Evolutionary conservation across 2,113 vertebrate species (phyloP), one percentile per base, ranked within the genome.

Genomic region (Thunnus maccoyii): DNA sequence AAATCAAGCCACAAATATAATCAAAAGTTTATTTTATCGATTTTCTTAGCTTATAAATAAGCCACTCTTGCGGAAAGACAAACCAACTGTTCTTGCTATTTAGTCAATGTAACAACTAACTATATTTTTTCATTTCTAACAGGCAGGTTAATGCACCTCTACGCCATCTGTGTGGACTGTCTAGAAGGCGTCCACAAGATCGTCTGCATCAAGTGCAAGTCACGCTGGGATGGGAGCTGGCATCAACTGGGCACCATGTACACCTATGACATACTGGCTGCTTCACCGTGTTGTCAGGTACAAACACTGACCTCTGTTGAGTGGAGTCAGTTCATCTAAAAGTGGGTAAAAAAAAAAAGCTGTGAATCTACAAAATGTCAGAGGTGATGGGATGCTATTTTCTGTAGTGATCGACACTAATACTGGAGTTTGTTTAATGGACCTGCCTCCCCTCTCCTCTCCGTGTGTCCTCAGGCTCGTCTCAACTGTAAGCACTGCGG

Each of bases 401-500:
- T 36, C 5, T 36, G 32, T 36, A 6, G 32, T 36, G 32, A 36
- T 36, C 32, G 5, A 36, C 32, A 36, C 32, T 8, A 1, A 36
- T 36, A 36, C 32, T 5, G 6, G 32, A 36, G 32, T 36, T 36
- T 36, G 32, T 36, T 36, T 7, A 41, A 41, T 6, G 8, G 36
- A 41, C 36, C 36, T 9, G 7, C 36, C 2, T 41, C 36, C 36
- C 36, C 7, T 41, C 36, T 41, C 7, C 44, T 16, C 61, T 20
- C 51, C 84, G 56, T 47, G 25, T 71, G 7, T 85, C 86, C 75
- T 50, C 91, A 99, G 98, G 98, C 98, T 78, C 97, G 98, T 75
- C 97, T 99, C 93, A 99, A 99, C 95, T 99, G 98, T 89, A 99
- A 99, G 91, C 98, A 99, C 94, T 99, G 98, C 75, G 98, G 98